Evolutionary conservation across 2,113 vertebrate genomes (phyloP).

Genomic region (Chitala chitala): DNA sequence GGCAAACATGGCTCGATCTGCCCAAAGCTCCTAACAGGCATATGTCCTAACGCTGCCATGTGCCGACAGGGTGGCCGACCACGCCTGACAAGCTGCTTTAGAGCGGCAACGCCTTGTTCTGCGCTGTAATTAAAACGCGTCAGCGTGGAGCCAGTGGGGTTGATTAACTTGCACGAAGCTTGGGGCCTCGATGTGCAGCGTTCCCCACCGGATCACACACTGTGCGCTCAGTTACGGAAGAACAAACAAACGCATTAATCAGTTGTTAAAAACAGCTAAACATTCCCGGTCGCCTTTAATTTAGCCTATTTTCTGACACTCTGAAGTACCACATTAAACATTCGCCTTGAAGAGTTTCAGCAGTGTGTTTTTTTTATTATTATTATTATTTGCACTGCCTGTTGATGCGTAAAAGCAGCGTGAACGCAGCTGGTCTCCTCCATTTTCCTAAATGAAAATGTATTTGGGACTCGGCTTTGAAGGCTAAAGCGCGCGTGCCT

Average conservation of each 20-base stretch:
- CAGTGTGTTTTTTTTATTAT: background rate
- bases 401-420: background rate
- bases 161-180: constrained; percentile 44
- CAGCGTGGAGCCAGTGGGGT: constrained; percentile 44
- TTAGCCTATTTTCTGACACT: background rate
- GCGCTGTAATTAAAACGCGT: constrained; percentile 58
- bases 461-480: background rate
- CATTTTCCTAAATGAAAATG: background rate
- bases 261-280: background rate
- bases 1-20: background rate
- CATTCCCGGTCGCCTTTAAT: constrained; percentile 7
- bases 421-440: background rate
- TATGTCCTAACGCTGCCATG: constrained; percentile 10
- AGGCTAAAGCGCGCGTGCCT: background rate
- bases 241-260: background rate
- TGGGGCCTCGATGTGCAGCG: background rate
- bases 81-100: constrained; percentile 65
- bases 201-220: background rate
- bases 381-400: background rate
- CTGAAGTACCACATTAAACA: too few relatives aligned
- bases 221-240: background rate
- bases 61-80: constrained; percentile 51
- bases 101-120: constrained; percentile 58
- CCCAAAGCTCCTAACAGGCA: constrained; percentile 19
- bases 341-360: background rate